Base-by-base conservation (phyloP, 2,888 invertebrate genomes). In the Sturmia bella region DNA sequence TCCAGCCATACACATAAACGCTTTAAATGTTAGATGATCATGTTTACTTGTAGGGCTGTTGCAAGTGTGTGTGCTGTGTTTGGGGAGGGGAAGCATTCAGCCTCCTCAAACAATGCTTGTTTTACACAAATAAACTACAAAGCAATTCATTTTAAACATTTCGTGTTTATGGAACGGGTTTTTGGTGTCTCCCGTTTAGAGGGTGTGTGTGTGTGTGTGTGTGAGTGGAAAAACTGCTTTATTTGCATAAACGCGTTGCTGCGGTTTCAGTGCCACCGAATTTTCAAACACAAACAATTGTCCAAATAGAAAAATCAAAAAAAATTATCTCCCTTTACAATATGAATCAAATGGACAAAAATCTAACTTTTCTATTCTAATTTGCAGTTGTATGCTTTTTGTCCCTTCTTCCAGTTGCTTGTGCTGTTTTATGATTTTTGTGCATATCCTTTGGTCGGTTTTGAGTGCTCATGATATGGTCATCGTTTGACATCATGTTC, bases 71-170 rank as follows among this genome's bases (percentile, higher is more conserved):
- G 17, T 54, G 17, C 15, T 61, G 27, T n/a, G n/a, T n/a, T n/a
- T n/a, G n/a, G n/a, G n/a, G n/a, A n/a, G 11, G 19, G 11, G 19
- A 17, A 80, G 82, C 85, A 84, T 64, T 27, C 3, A 37, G 12
- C 48, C 13, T 41, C 48, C 39, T n/a, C 43, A 7, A 32, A 57
- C 66, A 72, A 81, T 74, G 81, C 80, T 61, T 70, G 64, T 54
- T 32, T 32, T 70, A 75, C 59, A 63, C 84, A 84, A 84, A 84
- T 85, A 85, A 83, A 85, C 82, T 79, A 59, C 80, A 81, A 80
- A 75, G 70, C 66, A 48, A 75, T 78, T 73, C 39, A 56, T 39
- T 69, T 68, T 17, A 59, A 54, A 66, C 59, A 66, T 66, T 41
- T 72, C 59, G 59, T 52, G 56, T 66, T 64, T 64, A 75, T 52